Evolutionary conservation across 2,797 vertebrate species (phyloP).

Genomic region (Salarias fasciatus): DNA sequence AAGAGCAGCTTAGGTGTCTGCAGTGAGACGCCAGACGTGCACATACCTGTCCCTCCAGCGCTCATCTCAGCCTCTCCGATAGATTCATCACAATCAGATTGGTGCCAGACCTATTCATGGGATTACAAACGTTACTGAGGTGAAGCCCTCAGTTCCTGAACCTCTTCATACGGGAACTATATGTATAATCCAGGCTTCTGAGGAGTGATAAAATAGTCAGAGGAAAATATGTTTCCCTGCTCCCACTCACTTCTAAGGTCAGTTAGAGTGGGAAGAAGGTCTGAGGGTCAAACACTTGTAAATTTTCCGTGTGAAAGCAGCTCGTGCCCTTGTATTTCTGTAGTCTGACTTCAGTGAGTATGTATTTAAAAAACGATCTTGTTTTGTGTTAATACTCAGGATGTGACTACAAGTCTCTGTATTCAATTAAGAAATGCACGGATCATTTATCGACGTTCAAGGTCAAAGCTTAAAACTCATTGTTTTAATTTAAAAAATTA

Average conservation of each 20-base stretch:
- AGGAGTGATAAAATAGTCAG: slow-evolving; percentile 33
- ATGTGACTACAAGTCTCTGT: slow-evolving; percentile 2
- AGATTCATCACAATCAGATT: slow-evolving; percentile 50
- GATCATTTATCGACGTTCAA: slow-evolving; percentile 2
- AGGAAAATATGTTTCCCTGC: slow-evolving; percentile 29
- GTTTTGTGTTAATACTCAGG: slow-evolving; percentile 17
- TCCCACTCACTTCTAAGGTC: slow-evolving; percentile 41
- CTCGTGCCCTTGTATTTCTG: slow-evolving; percentile 1
- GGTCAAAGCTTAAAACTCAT: slow-evolving; percentile 1
- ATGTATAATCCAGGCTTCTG: slow-evolving; percentile 45
- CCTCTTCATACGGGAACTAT: slow-evolving; percentile 43
- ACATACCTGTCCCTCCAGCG: slow-evolving; percentile 20
- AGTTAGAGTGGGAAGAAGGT: slow-evolving; percentile 20
- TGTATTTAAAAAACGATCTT: neutral
- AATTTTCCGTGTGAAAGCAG: slow-evolving; percentile 26
- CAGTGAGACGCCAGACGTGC: slow-evolving; percentile 40
- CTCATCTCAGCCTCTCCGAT: slow-evolving; percentile 31
- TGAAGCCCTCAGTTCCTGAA: slow-evolving; percentile 33
- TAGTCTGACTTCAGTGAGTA: slow-evolving; percentile 1
- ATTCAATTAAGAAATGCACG: slow-evolving; percentile 3
- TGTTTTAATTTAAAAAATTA: neutral
- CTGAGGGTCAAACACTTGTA: slow-evolving; percentile 23
- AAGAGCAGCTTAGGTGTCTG: slow-evolving; percentile 57
- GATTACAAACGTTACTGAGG: slow-evolving; percentile 44
- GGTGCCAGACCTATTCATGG: slow-evolving; percentile 16